Evolutionary conservation across 2,113 vertebrate species (phyloP), one percentile per base, ranked within the genome.

Genomic region (Hippocampus mohnikei): DNA sequence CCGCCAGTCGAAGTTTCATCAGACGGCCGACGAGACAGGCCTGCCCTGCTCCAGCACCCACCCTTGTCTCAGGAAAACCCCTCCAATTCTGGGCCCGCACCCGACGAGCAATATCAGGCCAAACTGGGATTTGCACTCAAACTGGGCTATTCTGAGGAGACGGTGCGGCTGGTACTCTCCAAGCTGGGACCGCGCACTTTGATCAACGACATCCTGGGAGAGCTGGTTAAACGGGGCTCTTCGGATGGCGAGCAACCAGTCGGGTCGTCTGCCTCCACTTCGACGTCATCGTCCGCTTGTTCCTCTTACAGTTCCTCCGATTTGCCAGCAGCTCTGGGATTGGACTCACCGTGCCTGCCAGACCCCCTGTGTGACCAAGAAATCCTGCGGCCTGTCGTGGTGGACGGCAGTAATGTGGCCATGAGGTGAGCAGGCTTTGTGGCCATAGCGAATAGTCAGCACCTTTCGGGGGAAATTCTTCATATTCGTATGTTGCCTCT

Each of bases 61-160:
- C 23, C 75, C 0, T 66, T 71, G 20, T 73, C 77, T 29, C 41
- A 27, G 6, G 3, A 59, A 33, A 2, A 15, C 1, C 27, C 72
- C 21, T 11, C 81, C 10, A 2, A 75, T 1, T 55, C 78, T 2
- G 70, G 67, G 3, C 69, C 67, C 0, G 66, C 23, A 0, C 11
- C 67, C 0, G 78, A 79, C 41, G 88, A 83, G 53, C 95, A 95
- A 82, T 97, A 98, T 92, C 95, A 94, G 94, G 95, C 95, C 4
- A 99, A 99, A 90, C 90, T 99, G 90, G 97, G 98, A 74, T 99
- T 99, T 84, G 96, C 96, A 77, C 93, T 99, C 80, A 99, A 99
- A 82, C 92, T 99, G 82, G 96, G 96, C 84, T 99, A 99, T 88
- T 93, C 94, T 2, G 96, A 98, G 91, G 96, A 98, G 82, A 95